Conservation (phyloP, 2,113 vertebrate species). For the Tychaedon coryphoeus region DNA sequence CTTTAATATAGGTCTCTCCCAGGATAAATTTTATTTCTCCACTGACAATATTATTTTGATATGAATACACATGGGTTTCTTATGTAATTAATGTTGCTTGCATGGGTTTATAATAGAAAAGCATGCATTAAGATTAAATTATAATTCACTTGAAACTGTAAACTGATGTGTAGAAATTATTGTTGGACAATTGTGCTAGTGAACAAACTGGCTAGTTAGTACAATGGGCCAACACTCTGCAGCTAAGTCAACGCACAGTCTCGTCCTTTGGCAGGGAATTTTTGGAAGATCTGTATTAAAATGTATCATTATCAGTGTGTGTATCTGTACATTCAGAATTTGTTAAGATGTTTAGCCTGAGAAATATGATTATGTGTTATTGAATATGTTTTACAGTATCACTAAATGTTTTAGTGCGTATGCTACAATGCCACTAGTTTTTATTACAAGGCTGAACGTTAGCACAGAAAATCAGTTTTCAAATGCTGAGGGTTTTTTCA, state of each 20-base stretch:
- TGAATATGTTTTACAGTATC: not conserved
- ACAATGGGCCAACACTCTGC: not conserved
- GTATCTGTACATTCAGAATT: not conserved
- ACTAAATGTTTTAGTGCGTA: not conserved
- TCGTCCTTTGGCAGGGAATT: not conserved
- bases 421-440: not conserved
- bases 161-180: not conserved
- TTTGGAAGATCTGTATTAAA: not conserved
- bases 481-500: not conserved
- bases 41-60: not conserved
- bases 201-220: not conserved
- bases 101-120: not conserved
- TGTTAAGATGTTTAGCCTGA: not conserved
- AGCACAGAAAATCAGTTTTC: not conserved
- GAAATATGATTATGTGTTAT: not conserved
- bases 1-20: not conserved
- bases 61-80: not conserved
- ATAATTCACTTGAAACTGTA: not conserved
- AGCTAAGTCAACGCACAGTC: not conserved
- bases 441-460: not conserved
- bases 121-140: not conserved
- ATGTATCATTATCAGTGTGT: not conserved
- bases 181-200: not conserved
- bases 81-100: not conserved
- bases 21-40: not conserved